Conservation (phyloP, 2,888 invertebrate species). For the Branchellion lobata region DNA sequence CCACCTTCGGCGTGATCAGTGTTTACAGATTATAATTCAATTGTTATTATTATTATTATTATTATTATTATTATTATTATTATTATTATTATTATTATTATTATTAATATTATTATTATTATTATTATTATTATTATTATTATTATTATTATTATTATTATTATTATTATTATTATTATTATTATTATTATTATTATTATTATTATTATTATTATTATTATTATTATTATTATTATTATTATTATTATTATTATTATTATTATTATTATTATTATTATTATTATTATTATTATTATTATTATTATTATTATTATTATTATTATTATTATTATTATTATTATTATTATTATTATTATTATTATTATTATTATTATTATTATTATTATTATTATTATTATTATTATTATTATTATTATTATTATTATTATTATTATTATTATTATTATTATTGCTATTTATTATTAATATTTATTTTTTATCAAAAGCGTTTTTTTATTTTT, state of each 20-base stretch:
- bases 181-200: constrained; percentile 1
- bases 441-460: no score
- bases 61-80: no score
- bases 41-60: no score
- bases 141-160: not conserved
- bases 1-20: no score
- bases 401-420: no score
- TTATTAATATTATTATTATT: not conserved
- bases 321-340: not conserved
- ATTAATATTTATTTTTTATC: no score
- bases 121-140: not conserved
- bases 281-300: constrained; percentile 20
- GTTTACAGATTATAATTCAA: no score
- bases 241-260: constrained; percentile 20
- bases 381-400: not conserved
- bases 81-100: not conserved
- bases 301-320: constrained; percentile 8
- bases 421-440: no score
- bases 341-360: not conserved
- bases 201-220: not conserved
- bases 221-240: not conserved
- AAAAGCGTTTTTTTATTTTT: no score
- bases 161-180: not conserved
- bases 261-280: constrained; percentile 20
- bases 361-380: not conserved